Base-by-base conservation (phyloP, 2,113 vertebrate species). In the Odocoileus hemionus region DNA sequence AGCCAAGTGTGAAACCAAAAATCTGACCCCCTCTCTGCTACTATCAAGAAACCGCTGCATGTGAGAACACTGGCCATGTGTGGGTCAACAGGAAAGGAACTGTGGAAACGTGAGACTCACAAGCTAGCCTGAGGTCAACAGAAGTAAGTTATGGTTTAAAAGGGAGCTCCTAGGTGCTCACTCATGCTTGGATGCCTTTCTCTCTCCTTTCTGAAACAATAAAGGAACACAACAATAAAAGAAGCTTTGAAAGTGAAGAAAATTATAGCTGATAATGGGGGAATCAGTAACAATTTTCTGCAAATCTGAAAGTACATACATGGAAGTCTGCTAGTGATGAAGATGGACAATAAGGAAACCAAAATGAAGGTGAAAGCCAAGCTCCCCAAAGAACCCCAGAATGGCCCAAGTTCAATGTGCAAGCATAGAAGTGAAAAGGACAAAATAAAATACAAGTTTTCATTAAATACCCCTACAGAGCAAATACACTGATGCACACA, bases 1-100 rank as follows among this genome's bases (percentile, higher is more conserved):
- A 86, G 86, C 19, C 47, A 61, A 82, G 30, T 30, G 3, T 43
- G 45, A 95, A 86, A 94, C 23, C 45, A 96, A 88, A 47, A 70
- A 25, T 26, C 36, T 21, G 2, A 50, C 9, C 30, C 74, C 30
- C 2, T 11, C 36, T n/a, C 33, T 50, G 45, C 50, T 86, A 86
- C 54, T 30, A 60, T 4, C 50, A 58, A 55, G 54, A 91, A 70
- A 50, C 8, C 9, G 10, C 55, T n/a, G 26, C 19, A 5, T 47
- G 7, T 23, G n/a, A n/a, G 11, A 55, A 50, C 36, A 50, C 2
- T 16, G 70, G 39, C 21, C 45, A 33, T 7, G 4, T 3, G n/a
- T 54, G 21, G 28, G 39, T 16, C 3, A 52, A 36, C 17, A 82
- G 43, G 25, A 52, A 60, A 30, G 80, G 36, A 90, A 57, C 17